A percentile compares a stretch with the other conserved stretches of the same genome.
phyloP scores from a whole-genome alignment of 2,797 vertebrate species.

The Lophius americanus region DNA sequence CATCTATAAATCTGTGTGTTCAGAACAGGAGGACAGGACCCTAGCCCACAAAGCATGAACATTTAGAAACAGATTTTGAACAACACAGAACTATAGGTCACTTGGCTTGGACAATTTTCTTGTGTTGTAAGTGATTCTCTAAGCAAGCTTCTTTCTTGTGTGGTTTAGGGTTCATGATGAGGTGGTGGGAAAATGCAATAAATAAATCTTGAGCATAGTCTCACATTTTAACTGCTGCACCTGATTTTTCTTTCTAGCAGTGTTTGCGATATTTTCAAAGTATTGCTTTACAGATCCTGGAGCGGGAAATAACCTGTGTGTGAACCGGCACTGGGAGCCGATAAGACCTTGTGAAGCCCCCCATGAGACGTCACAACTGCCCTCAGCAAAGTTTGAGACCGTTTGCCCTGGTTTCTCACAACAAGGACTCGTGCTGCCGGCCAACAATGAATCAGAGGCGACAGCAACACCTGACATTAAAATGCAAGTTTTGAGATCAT shows the following conservation, averaged over 20 bases:
- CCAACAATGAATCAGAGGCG: constrained; percentile 29
- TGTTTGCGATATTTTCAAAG: constrained; percentile 1
- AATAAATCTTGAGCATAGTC: constrained; percentile 29
- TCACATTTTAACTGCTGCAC: constrained; percentile 10
- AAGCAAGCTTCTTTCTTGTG: constrained; percentile 7
- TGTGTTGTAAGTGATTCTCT: constrained; percentile 1
- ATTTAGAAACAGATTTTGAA: constrained; percentile 28
- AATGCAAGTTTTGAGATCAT: constrained; percentile 28
- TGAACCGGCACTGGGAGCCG: constrained; percentile 14
- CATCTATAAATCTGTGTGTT: constrained; percentile 29
- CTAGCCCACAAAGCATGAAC: constrained; percentile 6
- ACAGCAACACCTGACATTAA: constrained; percentile 33
- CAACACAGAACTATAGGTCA: constrained; percentile 8
- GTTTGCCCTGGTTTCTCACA: constrained; percentile 32
- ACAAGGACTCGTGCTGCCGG: constrained; percentile 20
- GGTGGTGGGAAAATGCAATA: constrained; percentile 22
- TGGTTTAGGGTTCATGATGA: constrained; percentile 43
- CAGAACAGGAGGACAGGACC: constrained; percentile 46
- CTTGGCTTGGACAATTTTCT: constrained; percentile 42
- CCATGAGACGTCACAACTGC: constrained; percentile 14
- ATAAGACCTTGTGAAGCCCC: background rate
- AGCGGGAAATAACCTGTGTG: constrained; percentile 5
- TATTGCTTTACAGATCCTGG: background rate
- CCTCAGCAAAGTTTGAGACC: constrained; percentile 14
- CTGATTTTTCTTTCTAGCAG: constrained; percentile 9